These are phyloP conservation scores for Hanleya hanleyi DNA, from an alignment of 2,888 invertebrate species.

Conservation along the genomic window DNA sequence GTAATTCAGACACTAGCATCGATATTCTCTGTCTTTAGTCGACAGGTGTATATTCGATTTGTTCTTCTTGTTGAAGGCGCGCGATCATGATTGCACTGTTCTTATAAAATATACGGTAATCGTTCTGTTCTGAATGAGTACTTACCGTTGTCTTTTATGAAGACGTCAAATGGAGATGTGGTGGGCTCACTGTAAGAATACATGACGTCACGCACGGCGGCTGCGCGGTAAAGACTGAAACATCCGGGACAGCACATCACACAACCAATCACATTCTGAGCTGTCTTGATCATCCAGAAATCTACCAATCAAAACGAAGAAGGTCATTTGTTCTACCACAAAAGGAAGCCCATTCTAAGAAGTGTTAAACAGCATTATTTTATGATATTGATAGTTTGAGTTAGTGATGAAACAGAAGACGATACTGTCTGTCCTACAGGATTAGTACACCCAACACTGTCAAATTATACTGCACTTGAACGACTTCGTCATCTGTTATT, in stretches of 20 bases:
- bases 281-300: constrained; percentile 57
- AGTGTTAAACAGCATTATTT: no score
- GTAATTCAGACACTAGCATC: not conserved
- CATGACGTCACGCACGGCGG: constrained; percentile 46
- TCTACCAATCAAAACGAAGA: constrained; percentile 37
- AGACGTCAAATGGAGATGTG: constrained; percentile 43
- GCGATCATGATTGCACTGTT: no score
- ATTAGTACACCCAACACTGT: no score
- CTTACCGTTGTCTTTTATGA: constrained; percentile 53
- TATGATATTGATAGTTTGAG: no score
- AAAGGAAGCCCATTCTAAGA: no score
- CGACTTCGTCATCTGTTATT: no score
- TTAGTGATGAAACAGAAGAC: no score
- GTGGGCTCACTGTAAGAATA: constrained; percentile 42
- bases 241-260: constrained; percentile 58
- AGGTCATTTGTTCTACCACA: no score
- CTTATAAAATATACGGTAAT: no score
- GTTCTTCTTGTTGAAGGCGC: not conserved
- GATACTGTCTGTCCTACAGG: no score
- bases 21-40: not conserved
- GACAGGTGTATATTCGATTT: not conserved
- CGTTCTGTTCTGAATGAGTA: not conserved
- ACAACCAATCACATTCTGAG: constrained; percentile 54
- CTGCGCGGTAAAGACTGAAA: constrained; percentile 52
- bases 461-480: no score